These are phyloP conservation scores for Mimachlamys varia DNA, from an alignment of 2,888 invertebrate species.

Conservation along the genomic window DNA sequence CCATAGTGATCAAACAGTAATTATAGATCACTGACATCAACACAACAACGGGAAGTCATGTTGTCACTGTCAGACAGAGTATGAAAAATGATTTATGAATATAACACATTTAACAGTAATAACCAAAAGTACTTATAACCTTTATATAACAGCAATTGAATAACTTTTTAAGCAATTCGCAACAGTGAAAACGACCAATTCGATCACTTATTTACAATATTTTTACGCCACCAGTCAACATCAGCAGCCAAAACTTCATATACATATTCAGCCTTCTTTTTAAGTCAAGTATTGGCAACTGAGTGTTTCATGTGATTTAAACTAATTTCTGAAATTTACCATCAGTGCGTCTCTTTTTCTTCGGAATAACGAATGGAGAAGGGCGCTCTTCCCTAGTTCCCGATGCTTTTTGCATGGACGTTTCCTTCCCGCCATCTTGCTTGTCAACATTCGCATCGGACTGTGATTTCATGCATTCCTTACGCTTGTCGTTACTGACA, in stretches of 20 bases:
- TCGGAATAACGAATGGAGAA: slow-evolving; percentile 55
- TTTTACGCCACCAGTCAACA: background rate
- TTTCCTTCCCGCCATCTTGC: slow-evolving; percentile 58
- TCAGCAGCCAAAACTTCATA: background rate
- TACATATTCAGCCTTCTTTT: background rate
- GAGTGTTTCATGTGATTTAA: background rate
- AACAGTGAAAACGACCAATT: no score
- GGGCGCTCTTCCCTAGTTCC: slow-evolving; percentile 36
- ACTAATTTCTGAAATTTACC: slow-evolving; percentile 41
- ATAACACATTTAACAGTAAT: no score
- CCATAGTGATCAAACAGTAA: no score
- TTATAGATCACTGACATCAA: no score
- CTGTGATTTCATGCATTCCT: background rate
- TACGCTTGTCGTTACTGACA: slow-evolving; percentile 37
- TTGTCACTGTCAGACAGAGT: no score
- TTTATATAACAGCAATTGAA: no score
- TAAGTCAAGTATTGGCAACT: background rate
- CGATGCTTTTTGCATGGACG: slow-evolving; percentile 44
- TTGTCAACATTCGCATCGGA: slow-evolving; percentile 40
- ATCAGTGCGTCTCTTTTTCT: slow-evolving; percentile 51
- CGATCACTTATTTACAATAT: no score
- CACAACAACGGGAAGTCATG: no score
- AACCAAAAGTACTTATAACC: no score
- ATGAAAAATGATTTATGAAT: no score
- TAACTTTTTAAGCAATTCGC: no score